Evolutionary conservation across 2,797 vertebrate species (phyloP).

Genomic region (Parotocinclus haroldoi): DNA sequence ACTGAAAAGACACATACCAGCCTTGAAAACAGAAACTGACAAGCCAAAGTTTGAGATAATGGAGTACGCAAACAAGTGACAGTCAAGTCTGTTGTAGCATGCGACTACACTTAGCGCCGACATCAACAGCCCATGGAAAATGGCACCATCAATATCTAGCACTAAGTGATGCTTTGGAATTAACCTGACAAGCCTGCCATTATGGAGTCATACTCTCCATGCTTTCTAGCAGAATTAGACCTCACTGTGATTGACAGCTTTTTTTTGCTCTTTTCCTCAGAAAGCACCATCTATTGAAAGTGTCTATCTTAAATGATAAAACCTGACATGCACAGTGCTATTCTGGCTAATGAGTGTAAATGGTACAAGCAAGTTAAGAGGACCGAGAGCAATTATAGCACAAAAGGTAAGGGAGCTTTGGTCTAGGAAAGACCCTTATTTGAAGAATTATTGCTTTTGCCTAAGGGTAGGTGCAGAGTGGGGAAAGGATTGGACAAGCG

Average conservation of each 20-base stretch:
- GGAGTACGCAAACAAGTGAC: not conserved
- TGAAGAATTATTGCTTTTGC: slow-evolving; percentile 41
- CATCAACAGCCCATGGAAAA: slow-evolving; percentile 19
- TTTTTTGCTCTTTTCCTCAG: slow-evolving; percentile 54
- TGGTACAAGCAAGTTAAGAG: slow-evolving; percentile 62
- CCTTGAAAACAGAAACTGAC: slow-evolving; percentile 9
- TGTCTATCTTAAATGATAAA: slow-evolving; percentile 58
- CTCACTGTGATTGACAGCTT: slow-evolving; percentile 38
- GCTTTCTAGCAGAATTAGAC: slow-evolving; percentile 19
- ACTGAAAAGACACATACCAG: slow-evolving; percentile 4
- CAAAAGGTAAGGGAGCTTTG: slow-evolving; percentile 43
- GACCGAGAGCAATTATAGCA: slow-evolving; percentile 23
- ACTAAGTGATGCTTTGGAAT: slow-evolving; percentile 3
- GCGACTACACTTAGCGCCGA: not conserved
- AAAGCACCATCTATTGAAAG: slow-evolving; percentile 69
- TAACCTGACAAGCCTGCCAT: slow-evolving; percentile 20
- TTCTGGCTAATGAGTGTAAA: slow-evolving; percentile 64
- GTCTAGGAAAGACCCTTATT: slow-evolving; percentile 20
- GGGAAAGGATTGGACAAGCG: slow-evolving; percentile 40
- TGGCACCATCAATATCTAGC: not conserved
- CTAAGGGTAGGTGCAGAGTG: slow-evolving; percentile 29
- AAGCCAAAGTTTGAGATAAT: not conserved
- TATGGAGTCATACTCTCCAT: slow-evolving; percentile 23
- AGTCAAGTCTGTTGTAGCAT: not conserved
- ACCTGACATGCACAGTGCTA: slow-evolving; percentile 73